Conservation (phyloP, 2,113 vertebrate species). For the Microcebus ravelobensis region DNA sequence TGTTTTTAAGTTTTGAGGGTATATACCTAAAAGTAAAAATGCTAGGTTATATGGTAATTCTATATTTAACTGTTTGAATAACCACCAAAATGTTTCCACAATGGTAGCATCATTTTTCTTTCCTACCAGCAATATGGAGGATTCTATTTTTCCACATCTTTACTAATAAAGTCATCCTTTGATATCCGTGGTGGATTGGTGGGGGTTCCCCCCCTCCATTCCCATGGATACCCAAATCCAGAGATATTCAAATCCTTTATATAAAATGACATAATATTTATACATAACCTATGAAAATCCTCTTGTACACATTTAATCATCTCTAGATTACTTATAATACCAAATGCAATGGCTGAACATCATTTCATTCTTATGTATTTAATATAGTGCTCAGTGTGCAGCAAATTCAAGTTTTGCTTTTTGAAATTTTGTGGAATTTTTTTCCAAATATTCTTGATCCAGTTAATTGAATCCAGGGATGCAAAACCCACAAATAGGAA, state of each 20-base stretch:
- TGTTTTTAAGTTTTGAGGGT: not conserved
- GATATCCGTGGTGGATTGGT: not conserved
- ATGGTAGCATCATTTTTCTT: not conserved
- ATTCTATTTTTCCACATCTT: not conserved
- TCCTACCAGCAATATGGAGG: not conserved
- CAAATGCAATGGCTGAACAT: not conserved
- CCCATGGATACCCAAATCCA: not conserved
- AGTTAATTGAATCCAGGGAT: not conserved
- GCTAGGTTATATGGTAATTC: not conserved
- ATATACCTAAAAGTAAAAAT: not conserved
- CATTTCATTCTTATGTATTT: not conserved
- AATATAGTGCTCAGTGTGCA: not conserved
- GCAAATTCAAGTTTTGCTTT: not conserved
- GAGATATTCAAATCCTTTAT: not conserved
- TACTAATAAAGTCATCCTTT: not conserved
- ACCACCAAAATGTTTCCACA: not conserved
- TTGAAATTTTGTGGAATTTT: not conserved
- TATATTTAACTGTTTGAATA: not conserved
- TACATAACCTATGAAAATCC: too few relatives aligned
- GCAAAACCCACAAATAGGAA: not conserved
- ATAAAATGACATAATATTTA: not conserved
- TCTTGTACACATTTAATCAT: not conserved
- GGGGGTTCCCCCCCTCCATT: too few relatives aligned
- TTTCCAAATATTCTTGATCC: not conserved
- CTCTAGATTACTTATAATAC: not conserved